Base-by-base conservation (phyloP, 2,888 invertebrate species). In the Syrphus vitripennis region DNA sequence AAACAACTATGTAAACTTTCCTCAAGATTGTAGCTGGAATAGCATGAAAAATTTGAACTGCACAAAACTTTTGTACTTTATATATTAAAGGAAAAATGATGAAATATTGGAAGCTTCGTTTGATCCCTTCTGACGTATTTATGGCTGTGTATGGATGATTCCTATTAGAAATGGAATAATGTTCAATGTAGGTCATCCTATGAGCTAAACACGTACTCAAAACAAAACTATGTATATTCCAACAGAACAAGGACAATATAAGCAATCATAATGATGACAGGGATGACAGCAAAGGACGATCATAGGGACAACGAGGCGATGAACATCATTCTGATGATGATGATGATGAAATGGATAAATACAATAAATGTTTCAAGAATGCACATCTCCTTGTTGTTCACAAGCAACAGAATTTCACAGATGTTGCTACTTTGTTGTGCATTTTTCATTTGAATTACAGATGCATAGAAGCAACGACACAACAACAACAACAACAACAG, bases 371-470 rank as follows among this genome's bases (percentile, higher is more conserved):
- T 45, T 65, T 42, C 29, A 42, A 29, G 42, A 42, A 63, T 63
- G 63, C 63, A 63, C n/a, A n/a, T n/a, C n/a, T n/a, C 12, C 63
- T 42, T 16, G 42, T 45, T n/a, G n/a, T n/a, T n/a, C n/a, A n/a
- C n/a, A 29, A 9, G 65, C 40, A 55, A 48, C 34, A 57, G 29
- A 57, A 29, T 40, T 63, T 40, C 70, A 65, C 70, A 71, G 77
- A 70, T 63, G 70, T 21, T 71, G 77, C 34, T 65, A 77, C 71
- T 71, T 71, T 77, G 61, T 55, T 76, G 81, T 76, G 63, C 76
- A 82, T 82, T 77, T 70, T 50, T 70, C 65, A 45, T 31, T 24
- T 3, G 57, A 74, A 77, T 71, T 63, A 42, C 42, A 55, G 61
- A 31, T 53, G 34, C 53, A 63, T 10, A 26, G n/a, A 57, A 67